Conservation (phyloP, 2,113 vertebrate genomes). For the Catagonus wagneri region DNA sequence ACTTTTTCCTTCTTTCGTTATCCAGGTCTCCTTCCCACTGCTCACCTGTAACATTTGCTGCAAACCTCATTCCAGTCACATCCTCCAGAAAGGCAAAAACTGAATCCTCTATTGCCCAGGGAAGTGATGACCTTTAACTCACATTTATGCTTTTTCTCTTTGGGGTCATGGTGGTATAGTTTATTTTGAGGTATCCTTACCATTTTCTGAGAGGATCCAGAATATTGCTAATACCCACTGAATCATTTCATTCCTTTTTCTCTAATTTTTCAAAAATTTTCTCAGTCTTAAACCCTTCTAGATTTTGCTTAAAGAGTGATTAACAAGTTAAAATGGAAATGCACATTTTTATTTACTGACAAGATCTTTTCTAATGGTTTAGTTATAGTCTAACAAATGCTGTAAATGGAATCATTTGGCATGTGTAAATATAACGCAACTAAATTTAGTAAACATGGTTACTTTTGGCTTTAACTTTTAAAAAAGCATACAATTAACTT, state of each 20-base stretch:
- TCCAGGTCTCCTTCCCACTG: background rate
- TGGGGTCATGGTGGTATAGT: background rate
- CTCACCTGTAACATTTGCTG: background rate
- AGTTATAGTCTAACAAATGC: background rate
- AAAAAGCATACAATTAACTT: background rate
- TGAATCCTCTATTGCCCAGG: background rate
- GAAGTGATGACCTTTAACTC: background rate
- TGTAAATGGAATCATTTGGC: background rate
- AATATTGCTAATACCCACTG: background rate
- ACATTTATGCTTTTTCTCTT: background rate
- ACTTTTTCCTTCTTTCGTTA: background rate
- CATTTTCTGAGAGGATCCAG: background rate
- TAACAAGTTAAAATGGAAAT: background rate
- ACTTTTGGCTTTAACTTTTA: constrained; percentile 41
- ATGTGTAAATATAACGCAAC: background rate
- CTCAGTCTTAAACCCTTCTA: background rate
- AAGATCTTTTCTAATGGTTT: background rate
- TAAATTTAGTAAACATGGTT: background rate
- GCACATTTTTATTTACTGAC: background rate
- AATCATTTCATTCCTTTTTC: background rate
- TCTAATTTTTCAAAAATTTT: background rate
- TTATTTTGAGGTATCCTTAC: background rate
- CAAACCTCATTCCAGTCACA: background rate
- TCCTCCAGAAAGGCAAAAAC: background rate
- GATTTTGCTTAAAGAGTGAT: background rate